Conservation (phyloP, 2,113 vertebrate species). For the Pomatostomus ruficeps region DNA sequence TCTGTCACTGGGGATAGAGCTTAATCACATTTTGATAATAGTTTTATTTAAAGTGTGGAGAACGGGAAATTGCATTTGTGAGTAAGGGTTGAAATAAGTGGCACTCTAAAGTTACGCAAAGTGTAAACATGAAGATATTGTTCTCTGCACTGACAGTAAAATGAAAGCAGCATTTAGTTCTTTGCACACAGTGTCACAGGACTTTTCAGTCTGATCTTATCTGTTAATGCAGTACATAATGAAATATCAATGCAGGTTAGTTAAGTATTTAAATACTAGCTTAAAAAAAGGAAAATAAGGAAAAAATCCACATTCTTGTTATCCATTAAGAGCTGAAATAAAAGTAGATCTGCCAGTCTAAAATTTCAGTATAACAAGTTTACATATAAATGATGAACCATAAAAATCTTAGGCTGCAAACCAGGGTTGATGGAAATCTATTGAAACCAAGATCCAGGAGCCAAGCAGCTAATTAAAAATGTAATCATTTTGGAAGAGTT, state of each 20-base stretch:
- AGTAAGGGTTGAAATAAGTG: background rate
- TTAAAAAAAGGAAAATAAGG: background rate
- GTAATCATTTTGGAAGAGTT: background rate
- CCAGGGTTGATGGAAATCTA: background rate
- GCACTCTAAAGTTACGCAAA: background rate
- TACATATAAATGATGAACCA: background rate
- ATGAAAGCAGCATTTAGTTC: background rate
- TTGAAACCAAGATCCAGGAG: background rate
- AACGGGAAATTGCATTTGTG: background rate
- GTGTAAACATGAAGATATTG: background rate
- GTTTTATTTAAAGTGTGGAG: background rate
- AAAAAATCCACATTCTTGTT: background rate
- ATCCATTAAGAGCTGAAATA: background rate
- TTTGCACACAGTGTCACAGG: background rate
- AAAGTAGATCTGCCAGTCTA: background rate
- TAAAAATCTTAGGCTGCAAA: background rate
- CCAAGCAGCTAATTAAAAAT: background rate
- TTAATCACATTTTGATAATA: background rate
- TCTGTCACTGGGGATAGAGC: background rate
- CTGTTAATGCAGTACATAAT: background rate
- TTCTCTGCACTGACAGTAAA: background rate
- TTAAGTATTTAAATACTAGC: background rate
- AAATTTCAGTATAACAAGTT: background rate
- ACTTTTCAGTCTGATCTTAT: slow-evolving; percentile 27
- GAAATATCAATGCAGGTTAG: background rate